Base-by-base conservation (phyloP, 2,113 vertebrate genomes). In the Lagopus muta region DNA sequence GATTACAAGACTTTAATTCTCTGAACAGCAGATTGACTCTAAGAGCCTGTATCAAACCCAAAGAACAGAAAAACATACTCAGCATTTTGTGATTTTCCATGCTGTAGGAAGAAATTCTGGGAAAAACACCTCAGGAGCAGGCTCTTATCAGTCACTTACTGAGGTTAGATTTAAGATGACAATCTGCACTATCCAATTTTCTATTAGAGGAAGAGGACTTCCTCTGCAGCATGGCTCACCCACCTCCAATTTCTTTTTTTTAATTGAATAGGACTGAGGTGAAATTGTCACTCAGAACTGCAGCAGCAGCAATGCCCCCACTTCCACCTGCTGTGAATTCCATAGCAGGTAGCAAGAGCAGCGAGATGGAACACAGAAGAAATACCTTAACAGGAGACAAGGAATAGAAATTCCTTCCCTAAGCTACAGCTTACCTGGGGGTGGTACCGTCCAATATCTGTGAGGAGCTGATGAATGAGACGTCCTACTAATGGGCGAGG, bases 401-500 rank as follows among this genome's bases (percentile, higher is more conserved):
- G 40, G 1, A 25, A 8, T 7, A 27, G 2, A 10, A 72, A 52
- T 12, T 13, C 2, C 16, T 65, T 5, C 43, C 38, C 8, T 28
- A 1, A 69, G 40, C 8, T 19, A 14, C 4, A 6, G 21, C 72
- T 74, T 92, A 99, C 99, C 98, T 99, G 99, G 1, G 99, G 99
- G 57, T 99, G 99, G 94, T 99, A 99, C 11, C 99, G 98, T 3
- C 99, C 99, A 15, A 99, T 99, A 93, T 99, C 99, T 0, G 99
- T 99, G 36, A 99, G 98, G 60, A 99, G 98, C 97, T 99, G 99
- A 92, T 99, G 99, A 71, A 99, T 99, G 70, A 99, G 99, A 5
- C 99, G 99, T 7, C 99, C 99, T 43, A 99, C 99, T 92, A 99
- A 96, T 0, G 99, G 98, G 5, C 99, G 98, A 42, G 99, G 99